phyloP scores from a whole-genome alignment of 2,888 invertebrate genomes.

The Drosophila longiperda region DNA sequence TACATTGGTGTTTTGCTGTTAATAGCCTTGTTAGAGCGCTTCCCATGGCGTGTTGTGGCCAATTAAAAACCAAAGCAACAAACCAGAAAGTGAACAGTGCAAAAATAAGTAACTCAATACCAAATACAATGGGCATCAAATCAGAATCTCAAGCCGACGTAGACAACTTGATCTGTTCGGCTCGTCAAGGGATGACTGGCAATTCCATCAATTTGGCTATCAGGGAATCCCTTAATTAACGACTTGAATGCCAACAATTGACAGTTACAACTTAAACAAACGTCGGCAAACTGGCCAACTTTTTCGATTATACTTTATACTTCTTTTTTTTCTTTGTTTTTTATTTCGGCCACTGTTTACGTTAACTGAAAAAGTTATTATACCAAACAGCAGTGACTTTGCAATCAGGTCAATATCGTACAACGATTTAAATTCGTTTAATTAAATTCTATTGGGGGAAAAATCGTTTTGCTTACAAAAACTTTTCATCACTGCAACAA shows the following conservation, averaged over 20 bases:
- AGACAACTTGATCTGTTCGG: conserved; percentile 24
- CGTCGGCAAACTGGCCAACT: conserved; percentile 49
- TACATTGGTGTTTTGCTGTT: conserved; percentile 43
- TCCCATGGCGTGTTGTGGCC: conserved; percentile 44
- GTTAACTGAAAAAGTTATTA: conserved; percentile 61
- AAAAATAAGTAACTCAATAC: conserved; percentile 29
- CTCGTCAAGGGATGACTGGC: conserved; percentile 8
- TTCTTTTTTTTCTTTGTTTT: not conserved
- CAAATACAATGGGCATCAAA: conserved; percentile 58
- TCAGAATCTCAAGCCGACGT: conserved; percentile 21
- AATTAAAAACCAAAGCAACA: conserved; percentile 57
- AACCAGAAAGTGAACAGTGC: not conserved
- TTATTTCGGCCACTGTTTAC: conserved; percentile 36
- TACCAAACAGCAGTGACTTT: conserved; percentile 16
- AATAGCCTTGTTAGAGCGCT: conserved; percentile 39
- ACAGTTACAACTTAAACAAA: conserved; percentile 48
- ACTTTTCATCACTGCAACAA: conserved; percentile 32
- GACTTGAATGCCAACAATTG: conserved; percentile 53
- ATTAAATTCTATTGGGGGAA: conserved; percentile 44
- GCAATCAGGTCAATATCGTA: conserved; percentile 5
- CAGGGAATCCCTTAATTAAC: conserved; percentile 79
- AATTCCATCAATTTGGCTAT: conserved; percentile 72
- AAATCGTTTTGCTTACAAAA: conserved; percentile 3
- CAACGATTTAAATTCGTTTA: conserved; percentile 52
- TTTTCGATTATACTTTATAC: conserved; percentile 13